Percentiles rank a stretch among this genome's conserved stretches.
Conservation (phyloP, 2,797 vertebrate species). For the Denticeps clupeoides region DNA sequence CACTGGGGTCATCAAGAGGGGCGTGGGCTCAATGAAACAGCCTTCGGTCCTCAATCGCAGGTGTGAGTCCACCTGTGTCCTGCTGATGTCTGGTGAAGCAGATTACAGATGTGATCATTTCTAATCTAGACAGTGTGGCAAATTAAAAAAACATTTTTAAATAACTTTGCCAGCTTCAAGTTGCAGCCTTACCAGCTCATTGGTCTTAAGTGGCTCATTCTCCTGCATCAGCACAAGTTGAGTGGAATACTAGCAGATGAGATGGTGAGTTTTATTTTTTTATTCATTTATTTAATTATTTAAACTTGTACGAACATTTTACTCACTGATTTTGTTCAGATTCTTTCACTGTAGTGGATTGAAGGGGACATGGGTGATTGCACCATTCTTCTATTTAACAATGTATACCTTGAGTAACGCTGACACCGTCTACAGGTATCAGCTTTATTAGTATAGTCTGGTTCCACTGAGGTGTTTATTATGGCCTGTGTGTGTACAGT, state of each 20-base stretch:
- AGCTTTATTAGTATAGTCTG: too few relatives aligned
- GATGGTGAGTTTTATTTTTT: conserved; percentile 71
- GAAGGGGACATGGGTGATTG: too few relatives aligned
- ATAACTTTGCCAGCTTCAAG: conserved; percentile 62
- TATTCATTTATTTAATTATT: not conserved
- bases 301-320: not conserved
- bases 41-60: conserved; percentile 73
- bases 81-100: not conserved
- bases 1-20: conserved; percentile 66
- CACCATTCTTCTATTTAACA: too few relatives aligned
- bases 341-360: too few relatives aligned
- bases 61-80: conserved; percentile 44
- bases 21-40: conserved; percentile 61
- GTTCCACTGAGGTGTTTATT: too few relatives aligned
- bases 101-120: too few relatives aligned
- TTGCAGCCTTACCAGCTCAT: conserved; percentile 92
- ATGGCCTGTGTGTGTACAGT: too few relatives aligned
- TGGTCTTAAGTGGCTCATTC: conserved; percentile 87
- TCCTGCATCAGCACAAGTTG: conserved; percentile 81
- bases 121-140: too few relatives aligned
- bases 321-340: too few relatives aligned
- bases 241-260: conserved; percentile 96
- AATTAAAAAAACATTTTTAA: too few relatives aligned
- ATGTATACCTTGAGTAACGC: too few relatives aligned
- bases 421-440: too few relatives aligned